Conservation (phyloP, 2,888 invertebrate species). For the Ormyrus rosae region DNA sequence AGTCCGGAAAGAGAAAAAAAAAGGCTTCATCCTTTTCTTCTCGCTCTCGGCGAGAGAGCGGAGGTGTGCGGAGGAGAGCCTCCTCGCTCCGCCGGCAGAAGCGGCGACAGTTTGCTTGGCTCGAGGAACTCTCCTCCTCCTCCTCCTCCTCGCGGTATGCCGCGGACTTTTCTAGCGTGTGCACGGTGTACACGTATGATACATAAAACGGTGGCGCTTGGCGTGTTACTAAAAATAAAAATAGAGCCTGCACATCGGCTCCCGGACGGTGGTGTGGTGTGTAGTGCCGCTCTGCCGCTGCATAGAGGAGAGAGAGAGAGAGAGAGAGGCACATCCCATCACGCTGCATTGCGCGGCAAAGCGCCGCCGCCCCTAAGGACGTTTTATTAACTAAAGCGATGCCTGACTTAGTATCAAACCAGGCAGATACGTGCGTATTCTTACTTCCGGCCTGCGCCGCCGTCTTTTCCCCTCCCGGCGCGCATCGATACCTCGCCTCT, state of each 20-base stretch:
- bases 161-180: constrained; percentile 53
- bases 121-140: neutral
- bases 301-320: constrained; percentile 3
- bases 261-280: neutral
- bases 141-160: constrained; percentile 26
- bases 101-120: no score
- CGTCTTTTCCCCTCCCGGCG: constrained; percentile 5
- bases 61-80: constrained; percentile 67
- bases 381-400: constrained; percentile 72
- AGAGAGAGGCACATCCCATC: constrained; percentile 44
- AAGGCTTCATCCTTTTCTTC: no score
- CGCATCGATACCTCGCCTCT: neutral
- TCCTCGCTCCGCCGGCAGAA: constrained; percentile 62
- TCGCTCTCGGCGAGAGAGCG: constrained; percentile 26
- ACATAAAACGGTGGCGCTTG: neutral
- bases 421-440: constrained; percentile 72
- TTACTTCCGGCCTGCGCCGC: constrained; percentile 69
- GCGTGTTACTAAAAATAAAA: constrained; percentile 54
- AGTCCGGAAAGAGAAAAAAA: no score
- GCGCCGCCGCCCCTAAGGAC: constrained; percentile 63
- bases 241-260: constrained; percentile 40
- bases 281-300: neutral
- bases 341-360: constrained; percentile 66
- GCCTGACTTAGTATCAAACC: constrained; percentile 75
- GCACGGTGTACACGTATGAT: constrained; percentile 14